Conservation (phyloP, 2,888 invertebrate genomes). For the Labia minor region DNA sequence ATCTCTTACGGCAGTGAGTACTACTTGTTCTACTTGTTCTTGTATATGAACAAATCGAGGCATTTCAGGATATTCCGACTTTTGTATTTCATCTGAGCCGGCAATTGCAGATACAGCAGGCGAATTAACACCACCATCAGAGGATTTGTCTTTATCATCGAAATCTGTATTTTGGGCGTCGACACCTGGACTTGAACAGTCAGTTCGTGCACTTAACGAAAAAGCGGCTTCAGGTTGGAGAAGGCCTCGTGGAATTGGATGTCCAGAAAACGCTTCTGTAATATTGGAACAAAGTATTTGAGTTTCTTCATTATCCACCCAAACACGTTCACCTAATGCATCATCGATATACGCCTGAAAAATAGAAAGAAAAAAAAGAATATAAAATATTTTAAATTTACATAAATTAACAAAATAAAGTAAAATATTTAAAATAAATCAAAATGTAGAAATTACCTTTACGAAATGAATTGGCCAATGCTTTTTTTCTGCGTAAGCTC, state of each 20-base stretch:
- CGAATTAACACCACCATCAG: constrained; percentile 35
- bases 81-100: constrained; percentile 35
- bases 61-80: constrained; percentile 25
- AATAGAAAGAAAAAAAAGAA: constrained; percentile 18
- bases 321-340: constrained; percentile 80
- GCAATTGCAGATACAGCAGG: constrained; percentile 36
- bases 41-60: constrained; percentile 38
- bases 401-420: too few species aligned
- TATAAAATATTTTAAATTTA: constrained; percentile 6
- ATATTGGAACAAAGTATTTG: not conserved
- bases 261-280: not conserved
- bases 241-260: constrained; percentile 9
- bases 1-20: constrained; percentile 78
- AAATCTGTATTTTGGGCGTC: not conserved
- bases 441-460: too few species aligned
- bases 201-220: constrained; percentile 13
- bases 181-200: constrained; percentile 15
- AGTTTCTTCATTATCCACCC: constrained; percentile 79
- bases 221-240: constrained; percentile 8
- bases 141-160: not conserved
- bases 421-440: too few species aligned
- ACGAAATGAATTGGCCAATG: constrained; percentile 89
- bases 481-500: constrained; percentile 67
- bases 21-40: constrained; percentile 65
- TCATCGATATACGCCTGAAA: constrained; percentile 83